A percentile compares a stretch with the other conserved stretches of the same genome.
phyloP scores from a whole-genome alignment of 2,113 vertebrate species.

The Saimiri boliviensis region DNA sequence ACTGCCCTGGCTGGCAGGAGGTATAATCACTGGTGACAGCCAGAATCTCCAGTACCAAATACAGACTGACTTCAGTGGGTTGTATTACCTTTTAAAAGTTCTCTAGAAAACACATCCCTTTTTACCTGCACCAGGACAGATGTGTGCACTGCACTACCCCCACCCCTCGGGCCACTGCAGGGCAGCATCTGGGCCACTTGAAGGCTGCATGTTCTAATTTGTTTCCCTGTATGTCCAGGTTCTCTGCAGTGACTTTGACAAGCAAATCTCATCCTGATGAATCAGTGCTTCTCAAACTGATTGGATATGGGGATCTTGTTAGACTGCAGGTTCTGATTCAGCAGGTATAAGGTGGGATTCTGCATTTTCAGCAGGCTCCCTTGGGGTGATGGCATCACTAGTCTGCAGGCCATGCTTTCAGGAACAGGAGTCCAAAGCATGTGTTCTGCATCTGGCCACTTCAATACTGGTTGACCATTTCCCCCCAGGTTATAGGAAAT shows the following conservation, averaged over 20 bases:
- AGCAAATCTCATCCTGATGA: background rate
- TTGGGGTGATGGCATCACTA: background rate
- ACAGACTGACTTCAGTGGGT: background rate
- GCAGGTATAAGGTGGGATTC: background rate
- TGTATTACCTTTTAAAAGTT: background rate
- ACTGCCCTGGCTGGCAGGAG: background rate
- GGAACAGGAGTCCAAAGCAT: background rate
- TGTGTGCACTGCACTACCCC: background rate
- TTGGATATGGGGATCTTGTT: no score
- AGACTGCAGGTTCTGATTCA: background rate
- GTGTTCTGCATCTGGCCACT: background rate
- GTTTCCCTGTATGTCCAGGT: background rate
- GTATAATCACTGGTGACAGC: background rate
- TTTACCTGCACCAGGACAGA: background rate
- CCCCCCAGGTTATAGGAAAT: background rate
- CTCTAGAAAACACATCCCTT: background rate
- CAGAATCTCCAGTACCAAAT: background rate
- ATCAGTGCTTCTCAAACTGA: background rate
- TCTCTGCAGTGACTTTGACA: background rate
- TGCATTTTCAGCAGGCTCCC: background rate
- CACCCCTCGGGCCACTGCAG: background rate
- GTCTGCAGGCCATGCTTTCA: background rate
- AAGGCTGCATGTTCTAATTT: accelerated
- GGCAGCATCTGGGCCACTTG: background rate
- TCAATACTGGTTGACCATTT: background rate